Evolutionary conservation across 1,140 invertebrate genomes (phyloP), one percentile per base, ranked within the genome.

Genomic region (Luehdorfia chinensis): DNA sequence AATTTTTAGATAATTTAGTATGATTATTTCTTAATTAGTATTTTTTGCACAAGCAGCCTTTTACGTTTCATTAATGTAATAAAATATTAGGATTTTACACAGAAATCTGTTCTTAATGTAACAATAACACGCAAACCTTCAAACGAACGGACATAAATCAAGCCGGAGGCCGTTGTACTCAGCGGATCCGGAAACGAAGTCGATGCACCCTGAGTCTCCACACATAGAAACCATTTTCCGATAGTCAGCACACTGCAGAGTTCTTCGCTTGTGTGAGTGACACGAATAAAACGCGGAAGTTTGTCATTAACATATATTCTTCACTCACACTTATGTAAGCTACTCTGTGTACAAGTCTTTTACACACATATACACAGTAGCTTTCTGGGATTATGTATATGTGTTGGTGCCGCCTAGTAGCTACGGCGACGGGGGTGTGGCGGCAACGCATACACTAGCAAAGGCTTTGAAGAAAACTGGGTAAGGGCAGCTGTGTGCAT

Each of bases 111-210:
- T 41, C 34, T 47, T 51, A 76, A 77, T 72, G 69, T 80, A 66
- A 79, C 66, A 72, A 75, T 69, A 74, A 57, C 76, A 84, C 80
- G 77, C 76, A 67, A 84, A 73, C 75, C 75, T 80, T 75, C 70
- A 62, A 68, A 63, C 70, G 58, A 55, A 55, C 61, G 68, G 49
- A 64, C 80, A 71, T 79, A 81, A 84, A 81, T 79, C 80, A 78
- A 52, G 51, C 60, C 68, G 46, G 67, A 47, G 74, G 80, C 69
- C 77, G 71, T 78, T 75, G 75, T 76, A 75, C 77, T 61, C 73
- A 60, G 61, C 65, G 74, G 67, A 77, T 69, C 64, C 72, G 78
- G 78, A 83, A 84, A 71, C 70, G 58, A 55, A 80, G 80, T 81
- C 80, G 77, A 76, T 84, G 80, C 80, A 84, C 80, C 79, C 71